Evolutionary conservation across 2,888 invertebrate genomes (phyloP), one percentile per base, ranked within the genome.

Genomic region (Coremacera marginata): DNA sequence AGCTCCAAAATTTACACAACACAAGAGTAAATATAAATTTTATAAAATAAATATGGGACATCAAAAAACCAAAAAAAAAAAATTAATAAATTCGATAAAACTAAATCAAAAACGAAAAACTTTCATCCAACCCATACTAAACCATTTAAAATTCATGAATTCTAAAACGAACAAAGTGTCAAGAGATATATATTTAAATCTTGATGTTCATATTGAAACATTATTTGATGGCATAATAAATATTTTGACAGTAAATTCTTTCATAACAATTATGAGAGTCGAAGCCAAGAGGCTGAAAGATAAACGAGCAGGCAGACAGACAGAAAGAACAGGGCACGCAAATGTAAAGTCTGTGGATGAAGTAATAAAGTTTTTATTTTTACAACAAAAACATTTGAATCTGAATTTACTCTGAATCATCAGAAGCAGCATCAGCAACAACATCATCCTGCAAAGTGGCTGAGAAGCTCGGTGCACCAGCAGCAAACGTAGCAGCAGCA

Each of bases 91-190:
- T 31, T n/a, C 19, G 57, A 44, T 44, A 44, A 44, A 44, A 44
- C 11, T 44, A 44, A 44, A 44, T 11, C 44, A 44, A 44, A 14
- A 22, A 37, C 34, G 37, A 1, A 44, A 25, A 51, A 65, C 37
- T 68, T 11, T 37, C 73, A 55, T 70, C 51, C 68, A 52, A n/a
- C 70, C 73, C 70, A 63, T 74, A 77, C 74, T 70, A 77, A 44
- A 51, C 62, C 74, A 62, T 77, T 77, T 68, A 63, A 74, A 74
- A 74, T 52, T 44, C 68, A 37, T 70, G 22, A 44, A 67, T 70
- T 73, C 68, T 73, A 57, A 60, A 67, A 57, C 57, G 34, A 16
- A 27, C 75, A 60, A 60, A 25, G 55, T n/a, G 57, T 60, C 25
- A 25, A 31, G 44, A 72, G 60, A 34, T 63, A 63, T 34, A 63